Evolutionary conservation across 2,797 vertebrate genomes (phyloP).

Genomic region (Harpagifer antarcticus): DNA sequence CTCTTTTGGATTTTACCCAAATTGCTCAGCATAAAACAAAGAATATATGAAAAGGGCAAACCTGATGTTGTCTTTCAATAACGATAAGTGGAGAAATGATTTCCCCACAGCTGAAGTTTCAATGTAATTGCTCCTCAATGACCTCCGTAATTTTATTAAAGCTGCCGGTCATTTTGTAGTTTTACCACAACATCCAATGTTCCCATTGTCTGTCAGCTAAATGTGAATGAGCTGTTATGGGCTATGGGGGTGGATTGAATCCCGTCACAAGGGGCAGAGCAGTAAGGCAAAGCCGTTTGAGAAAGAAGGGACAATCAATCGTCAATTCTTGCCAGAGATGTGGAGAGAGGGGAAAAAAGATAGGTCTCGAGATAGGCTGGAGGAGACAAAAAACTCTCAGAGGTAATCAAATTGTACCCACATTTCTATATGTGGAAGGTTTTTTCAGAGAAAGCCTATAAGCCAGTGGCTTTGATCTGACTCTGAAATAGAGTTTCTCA

Average conservation of each 20-base stretch:
- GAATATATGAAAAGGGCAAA: constrained; percentile 19
- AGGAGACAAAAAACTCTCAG: constrained; percentile 52
- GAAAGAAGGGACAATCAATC: constrained; percentile 77
- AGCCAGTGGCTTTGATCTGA: constrained; percentile 24
- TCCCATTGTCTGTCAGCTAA: constrained; percentile 45
- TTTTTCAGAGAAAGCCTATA: constrained; percentile 25
- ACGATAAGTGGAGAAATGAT: constrained; percentile 28
- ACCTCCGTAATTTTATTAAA: constrained; percentile 43
- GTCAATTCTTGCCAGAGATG: constrained; percentile 72
- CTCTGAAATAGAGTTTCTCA: constrained; percentile 23
- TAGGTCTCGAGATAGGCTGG: constrained; percentile 50
- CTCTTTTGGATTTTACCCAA: constrained; percentile 9
- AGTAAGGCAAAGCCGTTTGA: constrained; percentile 56
- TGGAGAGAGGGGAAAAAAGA: constrained; percentile 60
- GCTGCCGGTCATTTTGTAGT: constrained; percentile 25
- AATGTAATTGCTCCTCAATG: constrained; percentile 25
- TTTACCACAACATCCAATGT: constrained; percentile 32
- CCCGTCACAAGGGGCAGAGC: constrained; percentile 54
- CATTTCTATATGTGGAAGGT: constrained; percentile 32
- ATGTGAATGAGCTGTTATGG: constrained; percentile 67
- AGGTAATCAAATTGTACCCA: constrained; percentile 59
- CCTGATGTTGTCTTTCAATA: constrained; percentile 25
- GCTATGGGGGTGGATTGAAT: constrained; percentile 49
- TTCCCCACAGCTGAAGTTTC: constrained; percentile 26
- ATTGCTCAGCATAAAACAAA: constrained; percentile 13